Evolutionary conservation across 2,797 vertebrate genomes (phyloP), one percentile per base, ranked within the genome.

Genomic region (Borostomias antarcticus): DNA sequence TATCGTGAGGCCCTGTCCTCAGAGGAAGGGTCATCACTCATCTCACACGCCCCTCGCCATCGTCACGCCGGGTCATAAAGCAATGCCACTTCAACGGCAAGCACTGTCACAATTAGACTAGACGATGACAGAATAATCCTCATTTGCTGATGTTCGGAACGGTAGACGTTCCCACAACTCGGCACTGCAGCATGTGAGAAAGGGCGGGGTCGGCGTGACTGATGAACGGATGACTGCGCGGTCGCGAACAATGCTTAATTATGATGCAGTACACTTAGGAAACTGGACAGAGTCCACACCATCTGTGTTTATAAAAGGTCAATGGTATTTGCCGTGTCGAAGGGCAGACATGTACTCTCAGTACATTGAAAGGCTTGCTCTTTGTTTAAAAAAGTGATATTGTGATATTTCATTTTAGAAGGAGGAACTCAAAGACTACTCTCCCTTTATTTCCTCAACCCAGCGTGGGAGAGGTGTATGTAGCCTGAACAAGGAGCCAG

Each of bases 331-430:
- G 13, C 80, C 85, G n/a, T 79, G 84, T 78, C 75, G 68, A 77
- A 89, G 88, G 88, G 86, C 83, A 88, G 88, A 89, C 77, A 83
- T 40, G 80, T 78, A 82, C 78, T 83, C 85, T 81, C 85, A 85
- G 78, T 70, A 58, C 76, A 32, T 33, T 28, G 35, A 74, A 61
- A 50, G 64, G 74, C 75, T 68, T 72, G 40, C 25, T 23, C 59
- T 33, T 66, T 40, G 21, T 5, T 43, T 25, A 50, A 32, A 50
- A 17, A 30, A 63, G 19, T n/a, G n/a, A 29, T 25, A n/a, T 19
- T 54, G 13, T 17, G 48, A 40, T 56, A 48, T 58, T 53, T 74
- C 72, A 80, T 84, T 84, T 75, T 85, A 23, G 69, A 76, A 79
- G 17, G 79, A 75, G 74, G 76, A 80, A 75, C 74, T 50, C 64